Evolutionary conservation across 2,113 vertebrate genomes (phyloP), one percentile per base, ranked within the genome.

Genomic region (Cromileptes altivelis): DNA sequence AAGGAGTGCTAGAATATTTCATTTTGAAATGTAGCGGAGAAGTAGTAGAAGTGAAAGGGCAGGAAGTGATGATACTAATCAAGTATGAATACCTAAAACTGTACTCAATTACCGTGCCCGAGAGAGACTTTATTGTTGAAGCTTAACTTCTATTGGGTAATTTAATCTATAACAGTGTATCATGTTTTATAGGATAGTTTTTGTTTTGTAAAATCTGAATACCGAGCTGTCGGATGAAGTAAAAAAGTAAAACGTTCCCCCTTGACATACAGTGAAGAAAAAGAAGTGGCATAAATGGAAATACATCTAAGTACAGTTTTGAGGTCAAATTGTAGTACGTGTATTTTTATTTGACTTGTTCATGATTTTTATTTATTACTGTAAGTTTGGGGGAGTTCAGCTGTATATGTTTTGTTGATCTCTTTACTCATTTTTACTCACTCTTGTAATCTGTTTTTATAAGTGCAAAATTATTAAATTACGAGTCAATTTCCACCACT

Each of bases 401-500:
- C 12, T 49, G 25, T 7, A 49, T 47, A 2, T 21, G 33, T 1
- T 50, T 27, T 19, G 10, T 23, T 25, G 4, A 21, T n/a, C 40
- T n/a, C n/a, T 37, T 15, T 6, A 15, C 8, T 6, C 13, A 56
- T 21, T 47, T 9, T 55, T 37, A 19, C n/a, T n/a, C n/a, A 18
- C 3, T 49, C 49, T 14, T 70, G 2, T 25, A 6, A 15, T 37
- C 14, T 49, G 23, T 60, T 78, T 30, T 19, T 55, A 17, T 21
- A 47, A 64, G 70, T 42, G 27, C 42, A 60, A 60, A 56, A 74
- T 30, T 8, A 37, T 19, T 64, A 33, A 57, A 74, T 58, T 12
- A 75, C n/a, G 10, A 14, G 15, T 64, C 18, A 30, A 25, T 82
- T 70, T 30, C 49, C 52, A 14, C 19, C 10, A 13, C 37, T 30